Evolutionary conservation across 1,140 invertebrate genomes (phyloP), one percentile per base, ranked within the genome.

Genomic region (Cyclargus thomasi): DNA sequence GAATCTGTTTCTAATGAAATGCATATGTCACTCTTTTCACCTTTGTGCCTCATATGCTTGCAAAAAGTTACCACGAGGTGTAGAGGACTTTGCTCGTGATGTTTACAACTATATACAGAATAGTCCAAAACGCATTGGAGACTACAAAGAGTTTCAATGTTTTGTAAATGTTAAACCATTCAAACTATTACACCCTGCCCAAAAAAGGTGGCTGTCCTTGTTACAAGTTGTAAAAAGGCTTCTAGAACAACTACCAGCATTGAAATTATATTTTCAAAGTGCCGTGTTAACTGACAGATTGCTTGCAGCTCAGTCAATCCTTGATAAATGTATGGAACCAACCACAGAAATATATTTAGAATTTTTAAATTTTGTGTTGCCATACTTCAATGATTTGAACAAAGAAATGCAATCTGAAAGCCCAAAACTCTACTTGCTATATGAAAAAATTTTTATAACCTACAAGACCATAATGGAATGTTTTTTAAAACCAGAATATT

Each of bases 141-240:
- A 74, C 16, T 79, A 71, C n/a, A 73, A 75, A 74, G 59, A 70
- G 16, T 83, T 82, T 76, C 79, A 85, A 74, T 62, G 21, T 14
- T 79, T 86, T 75, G 11, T 55, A 39, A 70, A 80, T 65, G 55
- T 81, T n/a, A 75, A 76, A 73, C 73, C 74, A n/a, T 74, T 82
- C 66, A 80, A 82, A 77, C 64, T 86, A 55, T 67, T 86, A 29
- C 79, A 80, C 63, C 78, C 84, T 59, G 65, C 67, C 53, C 83
- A 84, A 73, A 88, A 85, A 22, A 74, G 82, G 65, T 89, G 86
- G 86, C 70, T 89, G 11, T 90, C 83, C 0, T 66, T 86, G 17
- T 39, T 77, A 59, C 53, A 62, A 65, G 83, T 82, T n/a, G 79
- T 90, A 4, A 74, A 77, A 55, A 74, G 83, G 64, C 62, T 89